Evolutionary conservation across 2,113 vertebrate species (phyloP), one percentile per base, ranked within the genome.

Genomic region (Melanotaenia duboulayi): DNA sequence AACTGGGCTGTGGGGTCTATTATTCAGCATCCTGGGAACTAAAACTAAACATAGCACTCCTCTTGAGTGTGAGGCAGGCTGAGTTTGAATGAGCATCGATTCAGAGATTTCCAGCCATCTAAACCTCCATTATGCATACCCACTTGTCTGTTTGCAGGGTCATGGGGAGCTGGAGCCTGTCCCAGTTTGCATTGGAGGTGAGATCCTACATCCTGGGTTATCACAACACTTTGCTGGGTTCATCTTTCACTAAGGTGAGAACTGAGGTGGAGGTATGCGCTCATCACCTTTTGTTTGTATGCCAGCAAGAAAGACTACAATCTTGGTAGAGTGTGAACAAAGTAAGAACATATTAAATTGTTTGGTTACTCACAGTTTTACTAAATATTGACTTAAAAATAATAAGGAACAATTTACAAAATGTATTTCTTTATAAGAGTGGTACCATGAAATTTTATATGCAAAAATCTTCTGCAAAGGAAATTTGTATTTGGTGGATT

Each of bases 1-100:
- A 74, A 84, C 73, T 23, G 72, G 61, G 60, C 76, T 62, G 50
- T 39, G 16, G 51, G 19, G 75, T 77, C 85, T 71, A 73, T 89
- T 90, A 82, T 90, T 87, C 85, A 55, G 56, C 69, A 57, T 85
- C 74, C 87, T 90, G 90, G 87, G 90, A 89, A 89, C 84, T 77
- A 72, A 84, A 83, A 40, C 62, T 74, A 66, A 71, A 74, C 52
- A 74, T 62, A 65, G 78, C 72, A 1, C 71, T 72, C 49, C 25
- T 69, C 78, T 76, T 39, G 46, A 74, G 58, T 71, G 60, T 11
- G 20, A 74, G 72, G 51, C 71, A 44, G 58, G 71, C 63, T 1
- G 40, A 63, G 78, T 77, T 78, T 87, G 75, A 87, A 83, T 78
- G 58, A 69, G 66, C 68, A 54, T 24, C 9, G 35, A 65, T 35